phyloP scores from a whole-genome alignment of 2,113 vertebrate species.

The Prunella himalayana region DNA sequence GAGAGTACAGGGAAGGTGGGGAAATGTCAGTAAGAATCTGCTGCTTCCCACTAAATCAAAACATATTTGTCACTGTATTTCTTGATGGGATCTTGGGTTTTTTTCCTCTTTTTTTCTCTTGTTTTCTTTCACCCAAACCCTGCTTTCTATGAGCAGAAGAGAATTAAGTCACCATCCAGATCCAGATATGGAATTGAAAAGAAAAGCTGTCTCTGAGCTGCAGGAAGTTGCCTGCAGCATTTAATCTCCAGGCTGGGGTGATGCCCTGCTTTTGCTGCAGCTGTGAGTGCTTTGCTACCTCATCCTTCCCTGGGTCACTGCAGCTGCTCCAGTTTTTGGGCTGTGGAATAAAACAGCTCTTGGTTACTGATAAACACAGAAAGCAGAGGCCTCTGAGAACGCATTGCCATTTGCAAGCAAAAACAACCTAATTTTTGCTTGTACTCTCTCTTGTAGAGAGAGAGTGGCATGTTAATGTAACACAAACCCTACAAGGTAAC shows the following conservation, averaged over 20 bases:
- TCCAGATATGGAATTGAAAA: background rate
- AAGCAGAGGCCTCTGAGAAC: accelerated
- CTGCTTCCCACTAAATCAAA: background rate
- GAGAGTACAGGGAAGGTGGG: background rate
- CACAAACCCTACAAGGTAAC: background rate
- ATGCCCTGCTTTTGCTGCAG: background rate
- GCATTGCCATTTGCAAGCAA: background rate
- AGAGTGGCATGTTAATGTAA: background rate
- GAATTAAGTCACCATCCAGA: background rate
- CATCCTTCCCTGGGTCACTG: background rate
- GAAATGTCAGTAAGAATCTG: background rate
- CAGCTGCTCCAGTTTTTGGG: background rate
- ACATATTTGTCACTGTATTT: background rate
- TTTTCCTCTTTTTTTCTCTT: background rate
- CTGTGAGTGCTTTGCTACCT: background rate
- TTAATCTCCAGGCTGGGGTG: background rate
- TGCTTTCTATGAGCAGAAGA: background rate
- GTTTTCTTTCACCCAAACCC: background rate
- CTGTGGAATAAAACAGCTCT: background rate
- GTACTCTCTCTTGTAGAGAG: background rate
- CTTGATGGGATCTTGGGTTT: background rate
- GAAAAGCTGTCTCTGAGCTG: background rate
- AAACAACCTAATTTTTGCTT: background rate
- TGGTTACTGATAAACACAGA: background rate
- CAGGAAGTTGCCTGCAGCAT: background rate